phyloP scores from a whole-genome alignment of 2,888 invertebrate species.

The Caenorhabditis sp. region DNA sequence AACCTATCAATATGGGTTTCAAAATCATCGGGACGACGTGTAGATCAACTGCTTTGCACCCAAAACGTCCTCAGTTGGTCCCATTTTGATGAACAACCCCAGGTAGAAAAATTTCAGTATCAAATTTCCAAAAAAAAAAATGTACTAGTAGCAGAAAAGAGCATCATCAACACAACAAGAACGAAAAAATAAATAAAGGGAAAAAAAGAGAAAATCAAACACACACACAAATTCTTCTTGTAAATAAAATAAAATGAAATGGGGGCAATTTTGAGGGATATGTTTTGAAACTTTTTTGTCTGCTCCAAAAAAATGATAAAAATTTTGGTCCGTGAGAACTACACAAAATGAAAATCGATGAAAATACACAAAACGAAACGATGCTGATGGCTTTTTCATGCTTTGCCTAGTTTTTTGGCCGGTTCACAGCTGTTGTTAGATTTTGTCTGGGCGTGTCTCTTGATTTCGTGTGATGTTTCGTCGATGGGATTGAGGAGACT shows the following conservation, averaged over 20 bases:
- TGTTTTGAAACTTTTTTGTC: slow-evolving; percentile 5
- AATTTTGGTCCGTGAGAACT: neutral
- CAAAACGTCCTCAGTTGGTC: too few species aligned
- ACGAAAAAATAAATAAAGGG: slow-evolving; percentile 3
- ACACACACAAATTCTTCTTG: slow-evolving; percentile 8
- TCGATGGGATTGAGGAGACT: neutral
- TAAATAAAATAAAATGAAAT: neutral
- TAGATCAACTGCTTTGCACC: too few species aligned
- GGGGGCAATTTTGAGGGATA: neutral
- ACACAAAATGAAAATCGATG: neutral
- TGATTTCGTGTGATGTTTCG: slow-evolving; percentile 10
- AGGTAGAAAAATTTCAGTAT: too few species aligned
- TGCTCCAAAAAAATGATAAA: neutral
- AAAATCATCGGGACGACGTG: too few species aligned
- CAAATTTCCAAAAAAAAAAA: neutral
- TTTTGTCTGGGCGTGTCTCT: slow-evolving; percentile 12
- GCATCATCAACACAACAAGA: neutral
- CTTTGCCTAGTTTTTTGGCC: neutral
- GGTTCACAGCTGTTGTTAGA: neutral
- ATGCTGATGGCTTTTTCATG: slow-evolving; percentile 17
- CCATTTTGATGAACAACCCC: too few species aligned
- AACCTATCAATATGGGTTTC: too few species aligned
- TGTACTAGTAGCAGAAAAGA: too few species aligned
- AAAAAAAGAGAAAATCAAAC: slow-evolving; percentile 27
- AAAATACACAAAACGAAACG: slow-evolving; percentile 7